Percentiles rank a stretch among this genome's conserved stretches.
Conservation (phyloP, 2,888 invertebrate genomes). For the Habroteleia sp. region DNA sequence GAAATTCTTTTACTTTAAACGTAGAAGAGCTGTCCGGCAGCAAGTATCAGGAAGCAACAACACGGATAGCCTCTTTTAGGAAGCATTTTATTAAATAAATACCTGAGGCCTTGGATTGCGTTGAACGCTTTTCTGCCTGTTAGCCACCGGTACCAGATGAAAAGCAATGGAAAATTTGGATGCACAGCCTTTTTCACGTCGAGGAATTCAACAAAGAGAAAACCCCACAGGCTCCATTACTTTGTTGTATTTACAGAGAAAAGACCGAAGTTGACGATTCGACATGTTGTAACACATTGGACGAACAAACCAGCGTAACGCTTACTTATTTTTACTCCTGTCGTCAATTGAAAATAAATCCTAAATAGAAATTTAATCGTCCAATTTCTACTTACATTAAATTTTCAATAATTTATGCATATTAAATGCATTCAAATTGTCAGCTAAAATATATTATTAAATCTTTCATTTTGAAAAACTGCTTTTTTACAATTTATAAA, state of each 20-base stretch:
- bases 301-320: conserved; percentile 38
- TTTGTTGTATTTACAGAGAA: conserved; percentile 60
- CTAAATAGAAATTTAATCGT: too few relatives aligned
- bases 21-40: conserved; percentile 52
- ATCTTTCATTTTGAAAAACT: too few relatives aligned
- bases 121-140: conserved; percentile 57
- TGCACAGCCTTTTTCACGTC: conserved; percentile 50
- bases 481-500: too few relatives aligned
- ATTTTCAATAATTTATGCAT: too few relatives aligned
- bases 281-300: conserved; percentile 44
- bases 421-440: too few relatives aligned
- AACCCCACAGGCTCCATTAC: conserved; percentile 60
- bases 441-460: too few relatives aligned
- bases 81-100: conserved; percentile 75
- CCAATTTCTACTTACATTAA: too few relatives aligned
- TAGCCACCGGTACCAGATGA: conserved; percentile 43
- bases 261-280: conserved; percentile 55
- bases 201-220: conserved; percentile 56
- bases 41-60: conserved; percentile 52
- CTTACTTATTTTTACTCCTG: conserved; percentile 25
- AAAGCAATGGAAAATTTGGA: conserved; percentile 60
- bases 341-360: too few relatives aligned
- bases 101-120: conserved; percentile 67
- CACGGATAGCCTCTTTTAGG: conserved; percentile 62
- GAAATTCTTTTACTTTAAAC: conserved; percentile 57